Evolutionary conservation across 2,888 invertebrate genomes (phyloP).

Genomic region (Hipparchia sbordonii): DNA sequence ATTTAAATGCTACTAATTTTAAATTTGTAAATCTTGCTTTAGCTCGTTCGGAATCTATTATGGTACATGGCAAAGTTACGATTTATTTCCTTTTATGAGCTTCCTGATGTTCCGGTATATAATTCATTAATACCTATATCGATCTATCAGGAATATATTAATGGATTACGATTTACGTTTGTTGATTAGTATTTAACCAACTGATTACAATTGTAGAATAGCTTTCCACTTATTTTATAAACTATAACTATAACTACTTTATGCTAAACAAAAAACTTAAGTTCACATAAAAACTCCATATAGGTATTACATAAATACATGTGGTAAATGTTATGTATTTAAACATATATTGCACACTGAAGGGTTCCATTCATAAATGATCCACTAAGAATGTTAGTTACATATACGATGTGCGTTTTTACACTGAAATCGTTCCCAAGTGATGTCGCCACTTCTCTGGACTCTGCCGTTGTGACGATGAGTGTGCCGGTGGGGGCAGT

Average conservation of each 20-base stretch:
- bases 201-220: neutral
- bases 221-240: slow-evolving; percentile 7
- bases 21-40: neutral
- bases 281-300: neutral
- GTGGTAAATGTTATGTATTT: neutral
- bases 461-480: slow-evolving; percentile 38
- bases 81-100: neutral
- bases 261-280: slow-evolving; percentile 6
- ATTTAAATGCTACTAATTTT: slow-evolving; percentile 3
- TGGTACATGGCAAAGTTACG: neutral
- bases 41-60: neutral
- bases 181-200: neutral
- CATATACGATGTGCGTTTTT: slow-evolving; percentile 1
- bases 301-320: no score
- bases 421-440: slow-evolving; percentile 35
- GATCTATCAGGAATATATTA: neutral
- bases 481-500: slow-evolving; percentile 42
- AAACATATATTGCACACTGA: slow-evolving; percentile 15
- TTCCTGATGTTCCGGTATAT: slow-evolving; percentile 4
- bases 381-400: neutral
- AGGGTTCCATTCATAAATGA: neutral
- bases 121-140: neutral
- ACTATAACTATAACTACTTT: neutral
- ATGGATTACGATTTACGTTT: neutral
- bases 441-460: slow-evolving; percentile 34